Base-by-base conservation (phyloP, 2,888 invertebrate species). In the Caenorhabditis sulstoni region DNA sequence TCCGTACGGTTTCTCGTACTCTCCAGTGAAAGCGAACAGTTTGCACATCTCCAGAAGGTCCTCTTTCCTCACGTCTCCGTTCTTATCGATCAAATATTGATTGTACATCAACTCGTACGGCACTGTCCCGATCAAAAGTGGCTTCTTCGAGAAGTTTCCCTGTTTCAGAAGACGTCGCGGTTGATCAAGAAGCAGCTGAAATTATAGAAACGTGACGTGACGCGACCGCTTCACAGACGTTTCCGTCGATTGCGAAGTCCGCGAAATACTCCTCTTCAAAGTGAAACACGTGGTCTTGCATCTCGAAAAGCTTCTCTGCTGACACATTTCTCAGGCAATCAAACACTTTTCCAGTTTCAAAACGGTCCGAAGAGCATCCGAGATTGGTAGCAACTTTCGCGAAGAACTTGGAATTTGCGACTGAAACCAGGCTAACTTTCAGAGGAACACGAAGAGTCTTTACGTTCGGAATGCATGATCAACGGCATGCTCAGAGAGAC, bases 81-180 rank as follows among this genome's bases (percentile, higher is more conserved):
- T n/a, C 3, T 49, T 16, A 37, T 22, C 23, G 12, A 37, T 18
- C 0, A 50, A 14, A 53, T 74, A 74, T 7, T 22, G 44, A 14
- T 29, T 59, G 12, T 45, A 52, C 11, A 55, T 35, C 12, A 53
- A 4, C 29, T 74, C 73, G 52, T 35, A 45, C 1, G 58, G 44
- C 1, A 74, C 73, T 5, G 73, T 57, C 3, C 73, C 73, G 7
- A 59, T 65, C 20, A 74, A 9, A 4, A 65, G n/a, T 0, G 65
- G 58, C 18, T 52, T 59, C 20, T 44, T 49, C 0, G 29, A 4
- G 18, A 41, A 64, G 18, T 49, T 50, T 44, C 64, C 57, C 12
- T 22, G 0, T 29, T 49, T 18, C 37, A 64, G 35, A 23, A 66
- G 35, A 35, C 37, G 29, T 3, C 57, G 23, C 0, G 64, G 57